Evolutionary conservation across 2,113 vertebrate genomes (phyloP).

Genomic region (Plotosus lineatus): DNA sequence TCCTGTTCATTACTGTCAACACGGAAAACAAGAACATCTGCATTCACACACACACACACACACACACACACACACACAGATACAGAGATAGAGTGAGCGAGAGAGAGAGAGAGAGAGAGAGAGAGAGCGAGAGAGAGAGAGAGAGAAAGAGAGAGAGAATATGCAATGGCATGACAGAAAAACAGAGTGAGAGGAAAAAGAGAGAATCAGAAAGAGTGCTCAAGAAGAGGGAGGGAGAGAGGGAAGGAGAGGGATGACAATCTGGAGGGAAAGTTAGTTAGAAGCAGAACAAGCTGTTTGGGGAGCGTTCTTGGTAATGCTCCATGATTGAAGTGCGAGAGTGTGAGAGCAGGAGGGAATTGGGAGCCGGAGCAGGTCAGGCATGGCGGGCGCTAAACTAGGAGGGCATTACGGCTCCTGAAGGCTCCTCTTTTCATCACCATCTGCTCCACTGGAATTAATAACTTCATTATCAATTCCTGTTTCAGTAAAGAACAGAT

Average conservation of each 20-base stretch:
- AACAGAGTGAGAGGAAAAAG: constrained; percentile 28
- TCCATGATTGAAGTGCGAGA: constrained; percentile 47
- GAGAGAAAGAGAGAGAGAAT: constrained; percentile 19
- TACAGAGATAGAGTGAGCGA: too few relatives aligned
- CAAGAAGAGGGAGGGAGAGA: background rate
- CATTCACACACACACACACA: too few relatives aligned
- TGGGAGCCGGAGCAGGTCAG: constrained; percentile 50
- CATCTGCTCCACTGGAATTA: constrained; percentile 62
- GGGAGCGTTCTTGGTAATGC: constrained; percentile 50
- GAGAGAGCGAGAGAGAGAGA: constrained; percentile 23
- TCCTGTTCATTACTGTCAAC: constrained; percentile 75
- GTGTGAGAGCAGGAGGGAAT: constrained; percentile 48
- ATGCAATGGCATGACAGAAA: constrained; percentile 19
- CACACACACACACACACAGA: too few relatives aligned
- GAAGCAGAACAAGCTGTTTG: constrained; percentile 57
- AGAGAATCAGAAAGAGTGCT: constrained; percentile 30
- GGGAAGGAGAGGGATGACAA: constrained; percentile 2
- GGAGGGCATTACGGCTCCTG: constrained; percentile 48
- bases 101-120: too few relatives aligned
- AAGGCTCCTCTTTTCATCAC: constrained; percentile 48
- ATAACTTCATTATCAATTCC: constrained; percentile 56
- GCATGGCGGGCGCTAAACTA: constrained; percentile 48
- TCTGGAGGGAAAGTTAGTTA: constrained; percentile 52
- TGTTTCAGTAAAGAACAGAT: constrained; percentile 33
- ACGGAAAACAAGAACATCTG: constrained; percentile 76